phyloP scores from a whole-genome alignment of 2,888 invertebrate species.

The Platypus cylindrus region DNA sequence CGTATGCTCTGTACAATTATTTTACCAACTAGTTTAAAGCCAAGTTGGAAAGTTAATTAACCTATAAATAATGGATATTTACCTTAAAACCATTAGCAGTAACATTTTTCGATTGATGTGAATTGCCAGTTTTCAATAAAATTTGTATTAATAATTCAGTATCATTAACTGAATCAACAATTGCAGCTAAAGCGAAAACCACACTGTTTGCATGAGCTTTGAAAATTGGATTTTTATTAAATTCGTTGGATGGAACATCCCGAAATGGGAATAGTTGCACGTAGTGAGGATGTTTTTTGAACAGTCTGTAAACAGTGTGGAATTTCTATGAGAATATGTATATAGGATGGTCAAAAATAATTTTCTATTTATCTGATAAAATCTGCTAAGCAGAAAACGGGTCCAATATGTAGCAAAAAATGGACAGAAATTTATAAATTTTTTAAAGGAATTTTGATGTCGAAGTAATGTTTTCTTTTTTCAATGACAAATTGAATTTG shows the following conservation, averaged over 20 bases:
- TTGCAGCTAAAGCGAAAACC: constrained; percentile 37
- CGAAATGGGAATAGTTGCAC: constrained; percentile 40
- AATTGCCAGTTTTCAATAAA: constrained; percentile 38
- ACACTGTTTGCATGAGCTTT: constrained; percentile 42
- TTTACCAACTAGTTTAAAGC: too few relatives aligned
- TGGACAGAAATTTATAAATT: too few relatives aligned
- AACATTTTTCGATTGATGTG: constrained; percentile 27
- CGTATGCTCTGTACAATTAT: too few relatives aligned
- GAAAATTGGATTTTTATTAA: constrained; percentile 37
- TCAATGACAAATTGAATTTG: too few relatives aligned
- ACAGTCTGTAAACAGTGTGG: constrained; percentile 33
- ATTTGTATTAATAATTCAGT: constrained; percentile 37
- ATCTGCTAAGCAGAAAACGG: background rate
- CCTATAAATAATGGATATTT: too few relatives aligned
- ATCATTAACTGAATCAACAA: constrained; percentile 42
- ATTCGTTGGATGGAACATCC: constrained; percentile 35
- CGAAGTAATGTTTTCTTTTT: too few relatives aligned
- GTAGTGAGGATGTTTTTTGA: constrained; percentile 39
- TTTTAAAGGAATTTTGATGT: too few relatives aligned
- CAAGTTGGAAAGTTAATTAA: too few relatives aligned
- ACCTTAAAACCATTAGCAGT: constrained; percentile 20
- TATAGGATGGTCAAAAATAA: too few relatives aligned
- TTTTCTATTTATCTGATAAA: background rate
- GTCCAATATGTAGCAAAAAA: too few relatives aligned
- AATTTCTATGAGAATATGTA: too few relatives aligned